Evolutionary conservation across 2,797 vertebrate species (phyloP), one percentile per base, ranked within the genome.

Genomic region (Siniperca undulata): DNA sequence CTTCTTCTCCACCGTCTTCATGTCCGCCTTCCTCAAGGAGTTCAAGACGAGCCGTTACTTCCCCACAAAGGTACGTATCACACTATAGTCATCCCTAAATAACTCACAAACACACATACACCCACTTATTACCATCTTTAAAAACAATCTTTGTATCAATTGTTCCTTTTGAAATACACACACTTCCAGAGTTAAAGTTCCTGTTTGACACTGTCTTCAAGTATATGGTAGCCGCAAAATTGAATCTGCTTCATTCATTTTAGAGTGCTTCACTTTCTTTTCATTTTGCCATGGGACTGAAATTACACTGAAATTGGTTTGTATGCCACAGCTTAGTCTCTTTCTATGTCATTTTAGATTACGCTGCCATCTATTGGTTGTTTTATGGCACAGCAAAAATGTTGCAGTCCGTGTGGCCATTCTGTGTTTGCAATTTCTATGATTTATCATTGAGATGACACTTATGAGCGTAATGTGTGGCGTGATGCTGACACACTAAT

Each of bases 11-110:
- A 99, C 99, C 7, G 98, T 99, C 61, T 96, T 96, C 0, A 95
- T 99, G 92, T 99, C 99, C 0, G 97, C 97, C 62, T 99, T 98
- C 34, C 95, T 99, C 89, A 99, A 99, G 89, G 98, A 98, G 92
- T 99, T 99, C 95, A 99, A 99, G 95, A 98, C 97, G 0, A 99
- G 98, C 87, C 96, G 97, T 3, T 99, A 99, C 92, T 99, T 99
- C 89, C 99, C 99, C 84, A 99, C 99, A 75, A 99, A 98, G 97
- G 99, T 97, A 92, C 22, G 84, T 22, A 13, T 24, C 27, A 8
- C 53, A 20, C 48, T 3, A 0, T 1, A 30, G 7, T 27, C 24
- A 5, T 24, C 46, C 24, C 17, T 34, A 3, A 27, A 48, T 44
- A 53, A 24, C 4, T 13, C 27, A 19, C 27, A 61, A 53, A 24